A percentile compares a stretch with the other conserved stretches of the same genome.
These are phyloP conservation scores for Matsumurasca onukii DNA, from an alignment of 1,140 invertebrate species.

Conservation along the genomic window DNA sequence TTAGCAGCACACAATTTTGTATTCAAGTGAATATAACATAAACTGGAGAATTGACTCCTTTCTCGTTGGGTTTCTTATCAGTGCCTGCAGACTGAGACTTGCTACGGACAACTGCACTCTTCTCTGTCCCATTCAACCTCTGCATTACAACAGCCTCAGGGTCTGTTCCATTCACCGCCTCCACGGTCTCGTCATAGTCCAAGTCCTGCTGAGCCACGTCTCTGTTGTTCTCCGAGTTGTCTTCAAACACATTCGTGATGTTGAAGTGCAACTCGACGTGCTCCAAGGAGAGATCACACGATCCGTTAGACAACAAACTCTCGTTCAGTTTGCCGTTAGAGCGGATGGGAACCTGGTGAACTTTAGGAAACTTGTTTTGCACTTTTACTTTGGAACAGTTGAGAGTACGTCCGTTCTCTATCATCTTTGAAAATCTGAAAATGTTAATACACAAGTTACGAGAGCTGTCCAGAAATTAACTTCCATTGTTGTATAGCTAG, in stretches of 20 bases:
- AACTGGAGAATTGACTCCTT: not conserved
- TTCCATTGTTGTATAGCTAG: too few species aligned
- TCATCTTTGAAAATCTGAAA: not conserved
- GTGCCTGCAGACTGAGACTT: too few species aligned
- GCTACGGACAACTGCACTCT: too few species aligned
- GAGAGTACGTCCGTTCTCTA: not conserved
- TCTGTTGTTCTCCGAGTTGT: not conserved
- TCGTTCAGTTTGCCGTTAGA: too few species aligned
- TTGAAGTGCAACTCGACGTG: not conserved
- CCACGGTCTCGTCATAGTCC: not conserved
- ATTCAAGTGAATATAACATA: not conserved
- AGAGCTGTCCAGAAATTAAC: too few species aligned
- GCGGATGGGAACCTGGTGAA: too few species aligned
- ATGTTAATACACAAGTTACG: too few species aligned
- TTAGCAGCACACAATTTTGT: not conserved
- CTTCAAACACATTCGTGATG: conserved; percentile 7
- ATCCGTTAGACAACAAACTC: too few species aligned
- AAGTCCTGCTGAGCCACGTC: not conserved
- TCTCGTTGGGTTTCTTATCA: not conserved
- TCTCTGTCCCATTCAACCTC: not conserved
- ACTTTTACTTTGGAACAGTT: not conserved
- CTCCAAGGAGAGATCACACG: not conserved
- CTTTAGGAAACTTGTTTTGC: not conserved
- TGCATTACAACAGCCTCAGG: not conserved
- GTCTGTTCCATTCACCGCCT: not conserved